A percentile compares a stretch with the other conserved stretches of the same genome.
Evolutionary conservation across 2,113 vertebrate species (phyloP).

Genomic region (Trinectes maculatus): DNA sequence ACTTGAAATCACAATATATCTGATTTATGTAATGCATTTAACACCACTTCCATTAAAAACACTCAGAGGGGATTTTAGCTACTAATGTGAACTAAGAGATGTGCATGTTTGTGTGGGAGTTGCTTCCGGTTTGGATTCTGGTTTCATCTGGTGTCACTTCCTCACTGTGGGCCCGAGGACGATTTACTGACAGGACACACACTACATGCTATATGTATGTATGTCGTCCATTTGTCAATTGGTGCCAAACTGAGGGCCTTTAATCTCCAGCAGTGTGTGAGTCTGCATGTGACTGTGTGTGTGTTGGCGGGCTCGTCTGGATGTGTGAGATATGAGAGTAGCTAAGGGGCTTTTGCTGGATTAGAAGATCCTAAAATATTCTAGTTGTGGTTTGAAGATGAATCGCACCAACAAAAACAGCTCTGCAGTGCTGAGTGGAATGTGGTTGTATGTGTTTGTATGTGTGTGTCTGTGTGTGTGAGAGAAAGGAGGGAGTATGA

Average conservation of each 20-base stretch:
- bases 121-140: background rate
- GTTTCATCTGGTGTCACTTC: no score
- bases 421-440: constrained; percentile 6
- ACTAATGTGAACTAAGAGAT: background rate
- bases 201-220: constrained; percentile 12
- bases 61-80: background rate
- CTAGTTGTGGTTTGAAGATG: constrained; percentile 63
- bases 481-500: background rate
- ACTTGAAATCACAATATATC: background rate
- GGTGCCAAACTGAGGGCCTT: constrained; percentile 33
- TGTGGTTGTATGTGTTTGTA: constrained; percentile 7
- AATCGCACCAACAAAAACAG: constrained; percentile 63
- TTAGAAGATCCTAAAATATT: constrained; percentile 74
- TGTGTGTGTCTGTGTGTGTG: background rate
- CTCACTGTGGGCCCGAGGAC: constrained; percentile 20
- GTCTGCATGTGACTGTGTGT: background rate
- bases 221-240: constrained; percentile 40
- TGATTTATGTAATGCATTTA: background rate
- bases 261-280: constrained; percentile 26
- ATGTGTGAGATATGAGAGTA: constrained; percentile 69
- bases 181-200: constrained; percentile 6
- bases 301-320: constrained; percentile 20
- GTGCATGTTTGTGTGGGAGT: background rate
- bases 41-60: background rate
- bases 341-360: constrained; percentile 58